Conservation (phyloP, 2,797 vertebrate genomes). For the Falco rusticolus region DNA sequence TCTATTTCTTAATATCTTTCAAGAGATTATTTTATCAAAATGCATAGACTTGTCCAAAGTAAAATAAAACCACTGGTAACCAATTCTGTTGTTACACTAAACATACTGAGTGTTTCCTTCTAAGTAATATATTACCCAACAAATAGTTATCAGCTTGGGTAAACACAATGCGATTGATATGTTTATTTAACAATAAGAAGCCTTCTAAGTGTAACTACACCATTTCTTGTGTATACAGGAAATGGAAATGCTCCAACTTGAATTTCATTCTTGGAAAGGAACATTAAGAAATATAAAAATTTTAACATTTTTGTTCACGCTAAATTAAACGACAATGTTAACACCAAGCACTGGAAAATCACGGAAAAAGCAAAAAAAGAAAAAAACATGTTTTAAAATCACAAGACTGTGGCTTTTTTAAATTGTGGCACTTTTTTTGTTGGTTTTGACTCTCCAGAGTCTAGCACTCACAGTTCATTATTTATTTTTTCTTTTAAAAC, state of each 20-base stretch:
- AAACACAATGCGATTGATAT: neutral
- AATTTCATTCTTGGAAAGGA: conserved; percentile 1
- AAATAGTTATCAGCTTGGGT: conserved; percentile 21
- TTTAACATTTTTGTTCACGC: neutral
- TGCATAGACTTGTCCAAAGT: neutral
- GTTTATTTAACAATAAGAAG: conserved; percentile 29
- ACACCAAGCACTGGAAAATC: neutral
- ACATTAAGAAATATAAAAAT: neutral
- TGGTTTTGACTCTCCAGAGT: neutral
- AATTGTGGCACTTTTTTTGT: neutral
- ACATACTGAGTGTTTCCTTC: neutral
- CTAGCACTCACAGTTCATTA: neutral
- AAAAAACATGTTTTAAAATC: neutral
- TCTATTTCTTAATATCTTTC: neutral
- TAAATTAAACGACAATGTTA: neutral
- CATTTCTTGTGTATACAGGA: neutral
- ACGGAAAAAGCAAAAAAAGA: neutral
- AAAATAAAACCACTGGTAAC: neutral
- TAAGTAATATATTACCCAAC: neutral
- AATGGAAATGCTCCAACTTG: conserved; percentile 21
- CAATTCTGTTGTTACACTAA: neutral
- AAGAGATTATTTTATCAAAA: conserved; percentile 12
- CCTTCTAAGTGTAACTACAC: neutral
- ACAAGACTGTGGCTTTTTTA: neutral
- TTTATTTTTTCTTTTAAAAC: neutral